These are phyloP conservation scores for Syrrhaptes paradoxus DNA, from an alignment of 2,113 vertebrate genomes.

Conservation along the genomic window DNA sequence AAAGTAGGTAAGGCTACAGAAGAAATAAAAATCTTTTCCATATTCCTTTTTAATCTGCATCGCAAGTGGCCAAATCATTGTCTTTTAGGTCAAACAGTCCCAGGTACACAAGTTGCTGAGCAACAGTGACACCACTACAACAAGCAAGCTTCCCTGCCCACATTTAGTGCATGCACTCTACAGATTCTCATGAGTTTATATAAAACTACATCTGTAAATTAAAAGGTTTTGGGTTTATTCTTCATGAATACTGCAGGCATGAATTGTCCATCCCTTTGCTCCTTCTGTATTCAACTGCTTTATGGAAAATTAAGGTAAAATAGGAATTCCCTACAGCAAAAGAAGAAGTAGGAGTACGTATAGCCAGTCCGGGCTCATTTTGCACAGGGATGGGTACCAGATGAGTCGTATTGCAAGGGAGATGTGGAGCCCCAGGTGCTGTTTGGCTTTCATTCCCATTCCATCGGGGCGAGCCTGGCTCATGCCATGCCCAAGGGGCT, in stretches of 20 bases:
- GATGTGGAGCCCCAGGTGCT: accelerated
- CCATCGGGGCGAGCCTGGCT: too few species aligned
- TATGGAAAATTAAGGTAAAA: not conserved
- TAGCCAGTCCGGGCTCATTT: not conserved
- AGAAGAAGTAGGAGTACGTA: not conserved
- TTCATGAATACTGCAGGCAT: accelerated
- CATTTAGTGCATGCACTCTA: not conserved
- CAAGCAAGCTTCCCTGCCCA: not conserved
- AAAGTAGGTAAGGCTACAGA: not conserved
- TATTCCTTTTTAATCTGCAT: not conserved
- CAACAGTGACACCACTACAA: not conserved
- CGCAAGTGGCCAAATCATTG: accelerated
- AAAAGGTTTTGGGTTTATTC: not conserved
- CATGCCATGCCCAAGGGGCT: not conserved
- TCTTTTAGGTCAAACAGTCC: not conserved
- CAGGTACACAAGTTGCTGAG: not conserved
- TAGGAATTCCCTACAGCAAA: accelerated
- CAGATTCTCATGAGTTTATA: not conserved
- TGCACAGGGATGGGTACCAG: not conserved
- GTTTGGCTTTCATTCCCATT: accelerated
- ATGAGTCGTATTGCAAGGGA: accelerated
- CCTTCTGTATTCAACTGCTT: not conserved
- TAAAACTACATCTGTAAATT: not conserved
- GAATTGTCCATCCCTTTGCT: not conserved
- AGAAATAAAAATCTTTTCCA: not conserved